phyloP scores from a whole-genome alignment of 1,140 invertebrate genomes.

The Drosophila mayri region DNA sequence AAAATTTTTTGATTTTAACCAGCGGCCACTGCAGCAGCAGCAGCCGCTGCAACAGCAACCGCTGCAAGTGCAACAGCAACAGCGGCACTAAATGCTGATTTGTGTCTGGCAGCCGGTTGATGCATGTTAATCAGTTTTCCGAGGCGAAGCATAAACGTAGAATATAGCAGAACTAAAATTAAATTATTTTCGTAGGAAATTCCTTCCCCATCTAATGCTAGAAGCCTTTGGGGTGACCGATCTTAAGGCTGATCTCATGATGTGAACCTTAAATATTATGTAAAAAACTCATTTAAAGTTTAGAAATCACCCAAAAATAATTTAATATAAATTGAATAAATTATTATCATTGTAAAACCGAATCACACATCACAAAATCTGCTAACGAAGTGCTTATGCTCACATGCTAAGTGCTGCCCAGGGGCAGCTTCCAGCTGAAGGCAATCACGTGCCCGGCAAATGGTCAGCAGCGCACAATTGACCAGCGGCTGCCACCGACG shows the following conservation, averaged over 20 bases:
- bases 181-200: constrained; percentile 6
- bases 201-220: not conserved
- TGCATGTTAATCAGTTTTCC: constrained; percentile 66
- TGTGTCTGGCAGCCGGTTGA: constrained; percentile 41
- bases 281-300: not conserved
- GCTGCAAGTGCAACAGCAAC: constrained; percentile 18
- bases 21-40: constrained; percentile 60
- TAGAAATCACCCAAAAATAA: no score
- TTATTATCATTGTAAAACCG: not conserved
- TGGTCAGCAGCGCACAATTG: constrained; percentile 52
- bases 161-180: constrained; percentile 7
- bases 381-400: not conserved
- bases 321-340: not conserved
- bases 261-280: not conserved
- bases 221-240: not conserved
- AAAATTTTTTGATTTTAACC: constrained; percentile 78
- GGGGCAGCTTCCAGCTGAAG: constrained; percentile 52
- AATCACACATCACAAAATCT: not conserved
- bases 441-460: constrained; percentile 70
- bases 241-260: no score
- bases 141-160: not conserved
- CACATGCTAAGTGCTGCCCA: constrained; percentile 16
- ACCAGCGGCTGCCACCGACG: constrained; percentile 61
- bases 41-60: constrained; percentile 6
- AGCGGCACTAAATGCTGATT: constrained; percentile 48